Conservation (phyloP, 2,113 vertebrate species). For the Vidua macroura region DNA sequence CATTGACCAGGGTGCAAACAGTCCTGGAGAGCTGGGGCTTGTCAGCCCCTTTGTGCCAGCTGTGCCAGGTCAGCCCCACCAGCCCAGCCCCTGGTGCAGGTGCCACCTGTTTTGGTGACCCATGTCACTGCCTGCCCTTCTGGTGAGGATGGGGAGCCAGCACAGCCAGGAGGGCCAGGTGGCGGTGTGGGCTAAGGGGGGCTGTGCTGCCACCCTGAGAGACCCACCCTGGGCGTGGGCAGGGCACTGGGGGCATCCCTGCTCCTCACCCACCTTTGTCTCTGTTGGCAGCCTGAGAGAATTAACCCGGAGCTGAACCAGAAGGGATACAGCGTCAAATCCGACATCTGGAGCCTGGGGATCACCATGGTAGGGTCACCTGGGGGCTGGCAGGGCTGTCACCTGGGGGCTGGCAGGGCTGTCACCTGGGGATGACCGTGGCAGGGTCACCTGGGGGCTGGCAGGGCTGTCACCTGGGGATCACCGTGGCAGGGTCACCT, state of each 20-base stretch:
- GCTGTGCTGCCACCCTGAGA: neutral
- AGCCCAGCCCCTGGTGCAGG: neutral
- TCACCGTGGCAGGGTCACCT: neutral
- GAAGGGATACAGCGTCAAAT: conserved; percentile 96
- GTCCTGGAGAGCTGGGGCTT: neutral
- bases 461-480: no score
- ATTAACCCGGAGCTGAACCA: conserved; percentile 97
- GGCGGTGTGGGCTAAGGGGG: neutral
- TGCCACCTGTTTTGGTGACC: neutral
- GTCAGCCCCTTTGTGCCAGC: neutral
- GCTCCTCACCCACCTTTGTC: neutral
- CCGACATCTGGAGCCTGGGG: conserved; percentile 97
- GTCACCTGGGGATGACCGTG: conserved; percentile 90
- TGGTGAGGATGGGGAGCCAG: neutral
- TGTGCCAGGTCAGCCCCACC: neutral
- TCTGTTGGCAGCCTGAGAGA: conserved; percentile 86
- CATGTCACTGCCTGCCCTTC: neutral
- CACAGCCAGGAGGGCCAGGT: neutral
- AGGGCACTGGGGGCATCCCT: neutral
- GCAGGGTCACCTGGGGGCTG: conserved; percentile 58
- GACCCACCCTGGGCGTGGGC: rapidly evolving
- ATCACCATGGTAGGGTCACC: conserved; percentile 87
- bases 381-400: neutral
- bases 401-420: conserved; percentile 64
- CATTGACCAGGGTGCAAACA: neutral